Evolutionary conservation across 1,140 invertebrate genomes (phyloP).

Genomic region (Sarcophaga bullata): DNA sequence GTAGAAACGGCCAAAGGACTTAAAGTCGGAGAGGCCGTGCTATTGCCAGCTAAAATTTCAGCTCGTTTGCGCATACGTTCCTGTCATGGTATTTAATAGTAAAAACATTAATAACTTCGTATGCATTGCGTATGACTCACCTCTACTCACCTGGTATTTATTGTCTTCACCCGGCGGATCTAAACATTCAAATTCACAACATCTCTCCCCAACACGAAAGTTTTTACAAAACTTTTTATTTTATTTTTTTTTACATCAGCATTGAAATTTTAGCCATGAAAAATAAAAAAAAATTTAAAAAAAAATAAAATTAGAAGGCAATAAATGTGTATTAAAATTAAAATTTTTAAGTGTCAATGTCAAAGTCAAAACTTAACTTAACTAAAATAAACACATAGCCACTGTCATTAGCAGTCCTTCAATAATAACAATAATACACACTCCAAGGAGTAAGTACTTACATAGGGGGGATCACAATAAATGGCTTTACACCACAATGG

Average conservation of each 20-base stretch:
- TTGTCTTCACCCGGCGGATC: constrained; percentile 74
- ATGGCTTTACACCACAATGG: constrained; percentile 88
- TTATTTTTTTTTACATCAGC: background rate
- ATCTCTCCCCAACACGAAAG: constrained; percentile 78
- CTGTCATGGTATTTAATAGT: constrained; percentile 45
- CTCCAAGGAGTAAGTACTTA: constrained; percentile 67
- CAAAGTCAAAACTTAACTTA: background rate
- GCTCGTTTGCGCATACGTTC: constrained; percentile 69
- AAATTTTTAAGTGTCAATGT: background rate
- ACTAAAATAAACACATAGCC: background rate
- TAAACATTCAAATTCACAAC: constrained; percentile 81
- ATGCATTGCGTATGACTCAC: background rate
- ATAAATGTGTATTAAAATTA: background rate
- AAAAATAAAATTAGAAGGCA: background rate
- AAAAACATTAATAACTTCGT: constrained; percentile 26
- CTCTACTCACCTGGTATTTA: constrained; percentile 66
- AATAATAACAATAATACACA: background rate
- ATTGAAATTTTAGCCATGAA: background rate
- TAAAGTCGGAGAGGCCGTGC: constrained; percentile 63
- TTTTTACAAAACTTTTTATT: constrained; percentile 75
- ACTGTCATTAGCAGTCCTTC: no score
- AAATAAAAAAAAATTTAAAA: background rate
- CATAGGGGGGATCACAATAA: constrained; percentile 85
- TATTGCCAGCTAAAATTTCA: constrained; percentile 70
- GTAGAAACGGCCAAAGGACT: constrained; percentile 59